Base-by-base conservation (phyloP, 35 echinoderm and acorn worm genomes). In the Stichopus chloronotus region DNA sequence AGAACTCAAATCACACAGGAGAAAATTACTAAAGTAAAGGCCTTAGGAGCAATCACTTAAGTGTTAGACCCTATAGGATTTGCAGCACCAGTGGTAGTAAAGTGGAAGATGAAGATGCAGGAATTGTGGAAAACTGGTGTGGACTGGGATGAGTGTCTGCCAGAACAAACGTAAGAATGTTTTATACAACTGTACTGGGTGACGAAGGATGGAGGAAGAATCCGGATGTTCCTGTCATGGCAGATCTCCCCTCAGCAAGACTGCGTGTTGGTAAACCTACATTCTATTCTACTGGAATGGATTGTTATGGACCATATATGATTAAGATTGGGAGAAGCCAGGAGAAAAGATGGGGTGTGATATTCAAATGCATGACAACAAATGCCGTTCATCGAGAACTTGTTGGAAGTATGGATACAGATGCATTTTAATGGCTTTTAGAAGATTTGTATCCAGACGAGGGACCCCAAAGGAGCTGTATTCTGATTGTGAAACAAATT, bases 311-410 rank as follows among this genome's bases (percentile, higher is more conserved):
- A 24, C 95, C 95, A 0, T 85, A 84, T 59, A 1, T 53, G 7
- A 85, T 94, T 16, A 96, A 94, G 60, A 92, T 91, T 60, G 86
- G 84, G 6, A 30, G 92, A 60, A 9, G 78, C 6, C 81, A 52
- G 19, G 72, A 87, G 52, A 96, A 96, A 56, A 69, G 88, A 52
- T 94, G 72, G 92, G 92, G 86, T 9, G 57, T 79, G 9, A 92
- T 96, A 9, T 96, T 96, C 68, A 87, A 90, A 72, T 96, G 92
- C 20, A 5, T 96, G 59, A 94, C 87, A 0, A 93, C 86, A 19
- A 90, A 43, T 68, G 95, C 92, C 17, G 63, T 94, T 5, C 93
- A 94, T 82, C 30, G n/a, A n/a, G 84, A 93, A 17, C n/a, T 93
- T 8, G 14, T 78, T 57, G 82, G 6, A 5, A 93, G 56, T 65